Conservation (phyloP, 2,113 vertebrate species). For the Gasterosteus nipponicus region DNA sequence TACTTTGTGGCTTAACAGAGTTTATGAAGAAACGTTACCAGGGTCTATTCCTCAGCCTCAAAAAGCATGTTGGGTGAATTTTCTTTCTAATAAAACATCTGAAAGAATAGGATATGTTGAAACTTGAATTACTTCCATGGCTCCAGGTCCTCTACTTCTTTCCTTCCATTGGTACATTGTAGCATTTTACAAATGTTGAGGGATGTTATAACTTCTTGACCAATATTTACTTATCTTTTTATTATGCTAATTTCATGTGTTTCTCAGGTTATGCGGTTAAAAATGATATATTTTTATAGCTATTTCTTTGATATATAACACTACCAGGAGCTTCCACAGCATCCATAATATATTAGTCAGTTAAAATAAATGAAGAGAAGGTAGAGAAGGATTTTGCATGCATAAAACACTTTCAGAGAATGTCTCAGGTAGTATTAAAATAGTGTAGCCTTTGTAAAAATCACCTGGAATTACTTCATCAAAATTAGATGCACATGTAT, state of each 20-base stretch:
- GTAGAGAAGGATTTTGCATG: not conserved
- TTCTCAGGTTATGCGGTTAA: not conserved
- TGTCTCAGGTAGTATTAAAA: conserved; percentile 10
- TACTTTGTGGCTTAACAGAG: not conserved
- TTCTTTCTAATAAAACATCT: conserved; percentile 12
- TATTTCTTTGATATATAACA: not conserved
- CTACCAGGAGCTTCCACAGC: not conserved
- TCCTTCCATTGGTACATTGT: not conserved
- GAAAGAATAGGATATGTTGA: not conserved
- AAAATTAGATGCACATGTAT: conserved; percentile 10
- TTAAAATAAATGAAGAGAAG: not conserved
- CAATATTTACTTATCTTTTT: not conserved
- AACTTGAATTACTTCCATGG: not conserved
- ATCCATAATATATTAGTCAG: not conserved
- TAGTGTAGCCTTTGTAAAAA: not conserved
- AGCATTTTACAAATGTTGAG: not conserved
- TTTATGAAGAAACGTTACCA: not conserved
- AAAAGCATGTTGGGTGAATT: not conserved
- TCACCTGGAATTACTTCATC: conserved; percentile 12
- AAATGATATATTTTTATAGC: not conserved
- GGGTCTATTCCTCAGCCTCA: not conserved
- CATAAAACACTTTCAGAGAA: not conserved
- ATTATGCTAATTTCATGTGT: not conserved
- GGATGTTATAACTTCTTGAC: not conserved
- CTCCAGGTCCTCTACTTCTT: not conserved